Evolutionary conservation across 64 coral and sea anemone species (phyloP).

Genomic region (Actinia equina): DNA sequence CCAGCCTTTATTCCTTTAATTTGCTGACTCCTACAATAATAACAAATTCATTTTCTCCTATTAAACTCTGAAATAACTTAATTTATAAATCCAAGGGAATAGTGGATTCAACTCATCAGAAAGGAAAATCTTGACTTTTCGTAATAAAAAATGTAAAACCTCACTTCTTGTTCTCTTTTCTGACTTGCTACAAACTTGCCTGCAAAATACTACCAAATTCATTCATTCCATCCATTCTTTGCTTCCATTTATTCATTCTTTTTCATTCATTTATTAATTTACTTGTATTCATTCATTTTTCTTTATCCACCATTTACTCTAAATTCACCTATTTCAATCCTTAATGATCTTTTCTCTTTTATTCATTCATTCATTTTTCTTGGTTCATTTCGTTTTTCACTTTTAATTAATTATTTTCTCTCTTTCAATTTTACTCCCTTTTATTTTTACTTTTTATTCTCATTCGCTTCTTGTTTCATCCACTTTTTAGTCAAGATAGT

Average conservation of each 20-base stretch:
- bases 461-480: neutral
- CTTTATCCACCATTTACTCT: neutral
- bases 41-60: neutral
- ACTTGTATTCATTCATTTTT: neutral
- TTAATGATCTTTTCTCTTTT: neutral
- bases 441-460: neutral
- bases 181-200: neutral
- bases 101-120: neutral
- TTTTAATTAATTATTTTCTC: neutral
- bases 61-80: neutral
- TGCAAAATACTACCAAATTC: neutral
- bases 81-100: too few relatives aligned
- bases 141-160: conserved; percentile 18
- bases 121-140: conserved; percentile 12
- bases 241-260: neutral
- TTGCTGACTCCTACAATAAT: neutral
- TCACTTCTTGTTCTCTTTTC: conserved; percentile 21
- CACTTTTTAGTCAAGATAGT: too few relatives aligned
- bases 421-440: neutral
- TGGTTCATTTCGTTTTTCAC: neutral
- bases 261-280: neutral
- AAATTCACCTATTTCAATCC: neutral
- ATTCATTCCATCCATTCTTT: conserved; percentile 10
- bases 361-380: neutral
- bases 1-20: neutral